Conservation (phyloP, 35 echinoderm and acorn worm species). For the Anneissia japonica region DNA sequence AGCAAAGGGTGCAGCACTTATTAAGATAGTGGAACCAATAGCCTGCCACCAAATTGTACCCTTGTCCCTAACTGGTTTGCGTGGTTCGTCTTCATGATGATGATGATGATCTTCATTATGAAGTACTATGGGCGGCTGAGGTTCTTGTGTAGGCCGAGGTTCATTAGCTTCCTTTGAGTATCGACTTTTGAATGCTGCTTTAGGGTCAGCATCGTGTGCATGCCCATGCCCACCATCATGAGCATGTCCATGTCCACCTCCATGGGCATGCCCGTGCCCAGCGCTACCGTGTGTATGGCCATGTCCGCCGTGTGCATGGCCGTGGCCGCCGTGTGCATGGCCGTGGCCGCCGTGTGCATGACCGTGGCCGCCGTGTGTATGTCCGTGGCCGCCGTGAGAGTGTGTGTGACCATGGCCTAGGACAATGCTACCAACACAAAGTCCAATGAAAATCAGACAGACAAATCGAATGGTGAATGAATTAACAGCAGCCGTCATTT, state of each 20-base stretch:
- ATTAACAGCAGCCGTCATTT: background rate
- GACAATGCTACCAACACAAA: background rate
- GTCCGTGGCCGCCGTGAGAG: background rate
- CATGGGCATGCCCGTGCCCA: background rate
- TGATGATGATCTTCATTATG: background rate
- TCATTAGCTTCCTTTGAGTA: background rate
- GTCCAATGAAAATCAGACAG: background rate
- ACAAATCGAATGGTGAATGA: background rate
- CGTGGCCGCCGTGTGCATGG: slow-evolving; percentile 8
- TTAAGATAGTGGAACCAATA: slow-evolving; percentile 82
- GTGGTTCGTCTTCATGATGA: slow-evolving; percentile 31
- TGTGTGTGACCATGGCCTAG: background rate
- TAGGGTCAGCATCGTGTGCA: background rate
- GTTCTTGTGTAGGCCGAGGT: background rate
- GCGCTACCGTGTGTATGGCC: background rate
- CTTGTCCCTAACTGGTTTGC: background rate
- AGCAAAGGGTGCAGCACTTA: slow-evolving; percentile 80
- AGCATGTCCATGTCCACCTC: background rate
- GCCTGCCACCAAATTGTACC: slow-evolving; percentile 75
- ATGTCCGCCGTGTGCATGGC: background rate
- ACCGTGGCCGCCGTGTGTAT: slow-evolving; percentile 6
- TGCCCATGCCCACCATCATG: background rate
- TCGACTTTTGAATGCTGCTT: background rate
- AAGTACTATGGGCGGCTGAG: background rate
- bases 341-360: slow-evolving; percentile 5